These are phyloP conservation scores for Haemorhous mexicanus DNA, from an alignment of 2,113 vertebrate genomes.

Conservation along the genomic window DNA sequence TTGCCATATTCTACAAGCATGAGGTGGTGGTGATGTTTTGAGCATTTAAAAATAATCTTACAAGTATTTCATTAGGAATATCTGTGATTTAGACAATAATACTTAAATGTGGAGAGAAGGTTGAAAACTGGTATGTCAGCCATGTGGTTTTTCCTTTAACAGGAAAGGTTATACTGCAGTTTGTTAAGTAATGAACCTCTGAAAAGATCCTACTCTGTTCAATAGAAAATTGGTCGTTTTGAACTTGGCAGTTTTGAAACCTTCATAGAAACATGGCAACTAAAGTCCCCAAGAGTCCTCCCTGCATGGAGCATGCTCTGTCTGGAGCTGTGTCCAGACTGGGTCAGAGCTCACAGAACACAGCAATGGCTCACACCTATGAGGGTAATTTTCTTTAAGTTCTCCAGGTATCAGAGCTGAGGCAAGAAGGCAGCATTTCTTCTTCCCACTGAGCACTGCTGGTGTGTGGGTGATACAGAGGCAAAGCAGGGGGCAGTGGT, in stretches of 20 bases:
- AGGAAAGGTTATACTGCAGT: not conserved
- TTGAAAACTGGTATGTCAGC: not conserved
- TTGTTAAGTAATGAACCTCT: not conserved
- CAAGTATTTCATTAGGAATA: not conserved
- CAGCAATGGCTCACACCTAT: not conserved
- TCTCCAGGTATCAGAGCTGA: not conserved
- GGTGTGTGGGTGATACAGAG: accelerated
- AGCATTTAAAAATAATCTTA: not conserved
- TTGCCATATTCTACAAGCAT: not conserved
- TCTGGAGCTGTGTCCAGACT: not conserved
- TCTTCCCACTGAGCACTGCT: not conserved
- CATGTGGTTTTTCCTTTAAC: not conserved
- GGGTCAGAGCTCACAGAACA: not conserved
- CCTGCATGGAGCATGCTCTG: not conserved
- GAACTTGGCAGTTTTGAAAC: not conserved
- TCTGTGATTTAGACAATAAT: not conserved
- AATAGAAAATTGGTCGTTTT: not conserved
- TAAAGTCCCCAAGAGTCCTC: not conserved
- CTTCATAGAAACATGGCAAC: not conserved
- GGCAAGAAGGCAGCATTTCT: not conserved
- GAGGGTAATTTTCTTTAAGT: not conserved
- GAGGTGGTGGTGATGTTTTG: not conserved
- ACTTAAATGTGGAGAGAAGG: not conserved
- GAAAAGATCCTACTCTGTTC: not conserved
- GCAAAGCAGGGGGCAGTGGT: not conserved